Percentiles rank a stretch among this genome's conserved stretches.
Conservation (phyloP, 2,888 invertebrate genomes). For the Coleophora flavipennella region DNA sequence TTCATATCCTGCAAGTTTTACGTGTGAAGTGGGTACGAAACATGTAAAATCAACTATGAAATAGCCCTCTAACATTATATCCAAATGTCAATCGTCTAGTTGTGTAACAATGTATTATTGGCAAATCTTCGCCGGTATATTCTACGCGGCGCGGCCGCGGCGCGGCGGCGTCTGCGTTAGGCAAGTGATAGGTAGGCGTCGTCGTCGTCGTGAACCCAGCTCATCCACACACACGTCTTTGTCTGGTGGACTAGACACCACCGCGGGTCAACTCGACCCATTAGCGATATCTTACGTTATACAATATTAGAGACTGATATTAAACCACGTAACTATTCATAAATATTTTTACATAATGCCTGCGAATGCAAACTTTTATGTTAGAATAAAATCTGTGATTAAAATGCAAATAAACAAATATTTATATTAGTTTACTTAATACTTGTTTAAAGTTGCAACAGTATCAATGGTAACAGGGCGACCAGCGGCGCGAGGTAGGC, state of each 20-base stretch:
- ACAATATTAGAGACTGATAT: not conserved
- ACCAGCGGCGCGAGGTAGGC: too few species aligned
- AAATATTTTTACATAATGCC: not conserved
- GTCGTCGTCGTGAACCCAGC: constrained; percentile 25
- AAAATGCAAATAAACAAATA: not conserved
- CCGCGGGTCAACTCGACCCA: not conserved
- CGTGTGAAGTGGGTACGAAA: not conserved
- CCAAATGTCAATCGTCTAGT: constrained; percentile 60
- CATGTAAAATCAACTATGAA: constrained; percentile 26
- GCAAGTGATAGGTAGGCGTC: constrained; percentile 30
- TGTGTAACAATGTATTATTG: constrained; percentile 55
- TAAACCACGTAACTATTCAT: not conserved
- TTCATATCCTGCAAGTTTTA: not conserved
- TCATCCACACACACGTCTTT: constrained; percentile 18
- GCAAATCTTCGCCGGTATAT: constrained; percentile 39
- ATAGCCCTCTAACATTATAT: constrained; percentile 28
- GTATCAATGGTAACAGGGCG: too few species aligned
- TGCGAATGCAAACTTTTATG: too few species aligned
- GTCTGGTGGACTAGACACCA: not conserved
- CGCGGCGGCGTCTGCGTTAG: constrained; percentile 39
- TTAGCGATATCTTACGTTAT: not conserved
- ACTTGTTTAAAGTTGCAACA: too few species aligned
- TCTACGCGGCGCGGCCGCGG: constrained; percentile 34
- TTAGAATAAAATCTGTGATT: too few species aligned
- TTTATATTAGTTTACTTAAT: not conserved